These are phyloP conservation scores for Odontomachus brunneus DNA, from an alignment of 1,140 invertebrate species.

Conservation along the genomic window DNA sequence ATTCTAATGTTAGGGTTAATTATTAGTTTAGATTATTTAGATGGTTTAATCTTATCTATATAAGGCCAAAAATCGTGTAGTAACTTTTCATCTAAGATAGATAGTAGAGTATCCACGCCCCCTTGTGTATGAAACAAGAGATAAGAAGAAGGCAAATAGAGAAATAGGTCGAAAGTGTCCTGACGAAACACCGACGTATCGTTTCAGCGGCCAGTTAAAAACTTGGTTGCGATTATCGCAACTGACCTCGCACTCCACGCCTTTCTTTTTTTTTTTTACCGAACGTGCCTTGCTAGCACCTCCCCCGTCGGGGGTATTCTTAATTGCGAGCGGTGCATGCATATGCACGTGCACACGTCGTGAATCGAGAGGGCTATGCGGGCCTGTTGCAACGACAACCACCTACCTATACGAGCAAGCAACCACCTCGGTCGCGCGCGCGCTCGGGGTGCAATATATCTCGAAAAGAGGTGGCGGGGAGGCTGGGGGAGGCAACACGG, in stretches of 20 bases:
- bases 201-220: background rate
- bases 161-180: too few relatives aligned
- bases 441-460: conserved; percentile 80
- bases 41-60: too few relatives aligned
- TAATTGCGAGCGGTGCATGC: conserved; percentile 83
- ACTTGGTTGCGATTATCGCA: background rate
- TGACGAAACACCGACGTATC: background rate
- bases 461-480: conserved; percentile 72
- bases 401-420: conserved; percentile 41
- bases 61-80: too few relatives aligned
- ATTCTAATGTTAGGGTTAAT: too few relatives aligned
- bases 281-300: background rate
- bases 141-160: too few relatives aligned
- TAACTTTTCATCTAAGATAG: too few relatives aligned
- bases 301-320: conserved; percentile 72
- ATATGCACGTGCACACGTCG: conserved; percentile 53
- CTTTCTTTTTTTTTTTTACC: conserved; percentile 26
- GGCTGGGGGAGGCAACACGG: conserved; percentile 77
- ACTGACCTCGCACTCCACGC: background rate
- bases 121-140: too few relatives aligned
- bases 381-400: conserved; percentile 51
- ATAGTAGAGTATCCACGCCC: too few relatives aligned
- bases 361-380: conserved; percentile 64
- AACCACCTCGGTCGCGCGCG: conserved; percentile 66
- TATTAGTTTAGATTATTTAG: too few relatives aligned